phyloP scores from a whole-genome alignment of 2,113 vertebrate genomes.

The Phrynosoma blainvillii region DNA sequence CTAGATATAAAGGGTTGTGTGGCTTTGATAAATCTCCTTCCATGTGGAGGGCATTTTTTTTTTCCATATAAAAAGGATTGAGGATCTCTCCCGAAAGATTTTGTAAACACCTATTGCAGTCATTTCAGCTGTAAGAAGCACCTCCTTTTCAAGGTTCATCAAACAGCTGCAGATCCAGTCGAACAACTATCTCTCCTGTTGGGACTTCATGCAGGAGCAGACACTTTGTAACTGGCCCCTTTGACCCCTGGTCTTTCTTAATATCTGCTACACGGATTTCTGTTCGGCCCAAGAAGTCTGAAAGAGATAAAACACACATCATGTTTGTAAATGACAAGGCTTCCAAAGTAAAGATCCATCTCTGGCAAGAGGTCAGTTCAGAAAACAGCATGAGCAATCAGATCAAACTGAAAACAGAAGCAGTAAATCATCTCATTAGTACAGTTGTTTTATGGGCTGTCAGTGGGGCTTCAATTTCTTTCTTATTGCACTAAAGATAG shows the following conservation, averaged over 20 bases:
- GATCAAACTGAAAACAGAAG: neutral
- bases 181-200: conserved; percentile 97
- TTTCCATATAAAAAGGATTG: conserved; percentile 38
- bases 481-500: neutral
- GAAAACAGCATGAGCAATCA: neutral
- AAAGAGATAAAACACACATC: conserved; percentile 59
- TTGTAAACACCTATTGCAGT: conserved; percentile 35
- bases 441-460: neutral
- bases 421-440: neutral
- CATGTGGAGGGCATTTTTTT: neutral
- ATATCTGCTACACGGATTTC: conserved; percentile 98
- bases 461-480: neutral
- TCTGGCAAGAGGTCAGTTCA: neutral
- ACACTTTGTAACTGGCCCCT: conserved; percentile 97
- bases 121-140: neutral
- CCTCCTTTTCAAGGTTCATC: conserved; percentile 85
- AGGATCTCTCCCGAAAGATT: conserved; percentile 41
- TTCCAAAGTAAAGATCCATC: accelerated
- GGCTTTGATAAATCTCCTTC: conserved; percentile 69
- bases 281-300: conserved; percentile 97
- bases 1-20: conserved; percentile 69
- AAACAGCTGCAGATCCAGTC: conserved; percentile 95
- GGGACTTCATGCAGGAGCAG: conserved; percentile 97
- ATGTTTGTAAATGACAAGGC: conserved; percentile 40
- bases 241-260: conserved; percentile 98